Evolutionary conservation across 1,140 invertebrate genomes (phyloP).

Genomic region (Zaprionus ghesquierei): DNA sequence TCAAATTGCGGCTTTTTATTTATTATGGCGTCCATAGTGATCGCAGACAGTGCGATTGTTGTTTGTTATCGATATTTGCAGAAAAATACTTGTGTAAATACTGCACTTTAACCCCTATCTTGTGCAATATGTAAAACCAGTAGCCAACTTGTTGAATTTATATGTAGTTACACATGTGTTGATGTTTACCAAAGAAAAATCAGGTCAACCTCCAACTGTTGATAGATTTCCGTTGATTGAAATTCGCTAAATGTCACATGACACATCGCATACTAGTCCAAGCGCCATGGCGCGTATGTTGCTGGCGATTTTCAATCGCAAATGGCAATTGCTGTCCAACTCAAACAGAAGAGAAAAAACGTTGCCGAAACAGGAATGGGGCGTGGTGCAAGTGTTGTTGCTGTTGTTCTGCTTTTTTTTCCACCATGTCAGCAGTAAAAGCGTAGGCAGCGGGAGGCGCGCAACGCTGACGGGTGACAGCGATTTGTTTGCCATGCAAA

Average conservation of each 20-base stretch:
- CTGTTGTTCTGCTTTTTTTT: neutral
- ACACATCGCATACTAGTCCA: neutral
- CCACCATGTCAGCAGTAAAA: constrained; percentile 7
- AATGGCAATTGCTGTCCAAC: constrained; percentile 22
- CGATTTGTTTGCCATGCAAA: constrained; percentile 51
- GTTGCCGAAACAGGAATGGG: constrained; percentile 20
- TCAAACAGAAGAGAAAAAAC: constrained; percentile 1
- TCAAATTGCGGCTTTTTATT: neutral
- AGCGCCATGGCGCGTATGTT: neutral
- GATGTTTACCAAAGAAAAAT: neutral
- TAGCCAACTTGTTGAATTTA: neutral
- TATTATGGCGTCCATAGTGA: neutral
- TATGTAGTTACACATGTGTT: neutral
- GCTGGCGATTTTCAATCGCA: constrained; percentile 32
- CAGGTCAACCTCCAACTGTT: neutral
- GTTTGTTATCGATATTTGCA: neutral
- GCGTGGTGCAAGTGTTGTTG: constrained; percentile 22
- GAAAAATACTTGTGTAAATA: neutral
- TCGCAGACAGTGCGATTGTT: neutral
- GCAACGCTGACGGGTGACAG: constrained; percentile 2
- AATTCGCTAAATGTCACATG: constrained; percentile 17
- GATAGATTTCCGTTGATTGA: constrained; percentile 11
- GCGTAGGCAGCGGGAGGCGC: neutral
- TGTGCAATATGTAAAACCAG: neutral
- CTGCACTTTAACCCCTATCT: neutral